Evolutionary conservation across 2,888 invertebrate genomes (phyloP).

Genomic region (Automeris io): DNA sequence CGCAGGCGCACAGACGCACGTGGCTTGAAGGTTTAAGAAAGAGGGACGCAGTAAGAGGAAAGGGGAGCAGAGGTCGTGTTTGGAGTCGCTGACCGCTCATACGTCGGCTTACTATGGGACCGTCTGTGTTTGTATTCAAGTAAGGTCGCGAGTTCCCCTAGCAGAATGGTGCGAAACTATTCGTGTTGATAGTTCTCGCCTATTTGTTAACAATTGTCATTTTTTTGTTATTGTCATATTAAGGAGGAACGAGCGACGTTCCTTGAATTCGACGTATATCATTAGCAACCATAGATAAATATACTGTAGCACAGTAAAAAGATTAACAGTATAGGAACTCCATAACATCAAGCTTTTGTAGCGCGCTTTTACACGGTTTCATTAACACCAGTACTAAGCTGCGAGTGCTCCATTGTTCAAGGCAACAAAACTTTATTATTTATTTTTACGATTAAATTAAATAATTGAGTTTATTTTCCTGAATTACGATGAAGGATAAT

Average conservation of each 20-base stretch:
- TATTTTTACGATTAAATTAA: no score
- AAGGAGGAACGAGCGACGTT: slow-evolving; percentile 38
- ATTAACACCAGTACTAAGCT: no score
- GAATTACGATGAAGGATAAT: no score
- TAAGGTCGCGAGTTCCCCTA: slow-evolving; percentile 55
- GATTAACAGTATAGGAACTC: no score
- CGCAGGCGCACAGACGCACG: slow-evolving; percentile 38
- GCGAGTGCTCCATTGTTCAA: no score
- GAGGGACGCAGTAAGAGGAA: slow-evolving; percentile 21
- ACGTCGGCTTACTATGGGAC: slow-evolving; percentile 60
- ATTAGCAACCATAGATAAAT: slow-evolving; percentile 14
- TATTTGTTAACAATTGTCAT: slow-evolving; percentile 57
- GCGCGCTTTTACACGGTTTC: no score
- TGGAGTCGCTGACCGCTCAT: slow-evolving; percentile 66
- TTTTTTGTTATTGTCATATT: slow-evolving; percentile 55
- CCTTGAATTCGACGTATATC: slow-evolving; percentile 35
- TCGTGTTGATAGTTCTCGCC: slow-evolving; percentile 53
- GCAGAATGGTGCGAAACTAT: slow-evolving; percentile 65
- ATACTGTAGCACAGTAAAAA: background rate
- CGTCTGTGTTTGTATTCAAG: slow-evolving; percentile 60
- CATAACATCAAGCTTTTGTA: no score
- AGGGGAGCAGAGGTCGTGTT: slow-evolving; percentile 21
- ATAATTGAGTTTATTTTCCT: no score
- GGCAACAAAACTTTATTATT: no score
- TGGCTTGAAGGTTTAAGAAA: slow-evolving; percentile 32